Evolutionary conservation across 2,888 invertebrate genomes (phyloP).

Genomic region (Heliconius erato): DNA sequence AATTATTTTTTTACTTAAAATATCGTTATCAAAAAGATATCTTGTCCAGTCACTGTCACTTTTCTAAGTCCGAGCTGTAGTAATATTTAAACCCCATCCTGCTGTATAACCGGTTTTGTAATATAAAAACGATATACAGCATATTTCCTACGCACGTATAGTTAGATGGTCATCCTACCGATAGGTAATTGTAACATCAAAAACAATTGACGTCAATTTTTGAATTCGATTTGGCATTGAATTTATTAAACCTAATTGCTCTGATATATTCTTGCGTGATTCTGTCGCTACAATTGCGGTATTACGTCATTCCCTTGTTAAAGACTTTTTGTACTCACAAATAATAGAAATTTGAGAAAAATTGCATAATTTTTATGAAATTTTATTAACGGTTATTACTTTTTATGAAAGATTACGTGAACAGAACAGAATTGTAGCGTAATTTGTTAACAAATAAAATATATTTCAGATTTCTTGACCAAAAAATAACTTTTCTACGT

Average conservation of each 20-base stretch:
- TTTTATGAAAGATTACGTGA: background rate
- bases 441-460: background rate
- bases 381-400: background rate
- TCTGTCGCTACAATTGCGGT: background rate
- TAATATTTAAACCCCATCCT: background rate
- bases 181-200: slow-evolving; percentile 35
- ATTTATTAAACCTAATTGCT: slow-evolving; percentile 46
- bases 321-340: background rate
- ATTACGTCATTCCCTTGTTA: background rate
- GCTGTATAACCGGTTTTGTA: background rate
- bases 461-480: background rate
- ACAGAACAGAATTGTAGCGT: background rate
- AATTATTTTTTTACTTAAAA: background rate
- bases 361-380: background rate
- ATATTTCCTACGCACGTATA: background rate
- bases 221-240: slow-evolving; percentile 46
- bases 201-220: slow-evolving; percentile 47
- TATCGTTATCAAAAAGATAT: background rate
- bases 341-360: background rate
- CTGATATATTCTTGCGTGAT: slow-evolving; percentile 10
- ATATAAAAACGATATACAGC: background rate
- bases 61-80: background rate
- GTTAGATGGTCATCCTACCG: background rate
- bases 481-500: background rate
- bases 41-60: background rate